Evolutionary conservation across 1,140 invertebrate genomes (phyloP).

Genomic region (Sycophaga agraensis): DNA sequence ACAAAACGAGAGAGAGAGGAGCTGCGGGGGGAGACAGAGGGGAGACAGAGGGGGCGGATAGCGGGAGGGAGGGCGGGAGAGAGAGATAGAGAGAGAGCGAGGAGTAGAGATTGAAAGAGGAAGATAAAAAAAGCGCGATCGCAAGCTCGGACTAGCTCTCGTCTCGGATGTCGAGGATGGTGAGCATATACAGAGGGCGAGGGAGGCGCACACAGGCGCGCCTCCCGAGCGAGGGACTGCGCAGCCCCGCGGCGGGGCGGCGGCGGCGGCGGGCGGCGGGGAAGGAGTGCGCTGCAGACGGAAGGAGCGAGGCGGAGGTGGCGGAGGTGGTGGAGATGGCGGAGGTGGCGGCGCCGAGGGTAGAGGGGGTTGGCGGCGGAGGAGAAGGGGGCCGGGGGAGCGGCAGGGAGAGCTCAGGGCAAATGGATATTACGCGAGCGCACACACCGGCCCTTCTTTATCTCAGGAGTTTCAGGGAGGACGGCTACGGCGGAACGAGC

Average conservation of each 20-base stretch:
- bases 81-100: neutral
- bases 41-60: neutral
- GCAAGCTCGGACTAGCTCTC: neutral
- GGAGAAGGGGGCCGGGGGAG: neutral
- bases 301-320: neutral
- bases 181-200: neutral
- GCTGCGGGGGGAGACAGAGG: neutral
- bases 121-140: neutral
- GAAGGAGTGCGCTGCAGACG: neutral
- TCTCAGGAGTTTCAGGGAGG: constrained; percentile 7
- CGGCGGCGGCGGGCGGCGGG: neutral
- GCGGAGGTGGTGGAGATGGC: neutral
- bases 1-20: neutral
- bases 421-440: constrained; percentile 23
- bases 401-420: neutral
- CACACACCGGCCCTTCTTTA: constrained; percentile 20
- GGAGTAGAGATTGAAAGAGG: neutral
- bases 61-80: neutral
- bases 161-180: too few relatives aligned
- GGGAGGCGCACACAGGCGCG: neutral
- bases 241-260: neutral
- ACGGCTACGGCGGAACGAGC: neutral
- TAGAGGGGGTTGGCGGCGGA: neutral
- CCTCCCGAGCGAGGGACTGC: neutral
- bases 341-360: neutral